These are phyloP conservation scores for Corapipo altera DNA, from an alignment of 2,113 vertebrate species.

Conservation along the genomic window DNA sequence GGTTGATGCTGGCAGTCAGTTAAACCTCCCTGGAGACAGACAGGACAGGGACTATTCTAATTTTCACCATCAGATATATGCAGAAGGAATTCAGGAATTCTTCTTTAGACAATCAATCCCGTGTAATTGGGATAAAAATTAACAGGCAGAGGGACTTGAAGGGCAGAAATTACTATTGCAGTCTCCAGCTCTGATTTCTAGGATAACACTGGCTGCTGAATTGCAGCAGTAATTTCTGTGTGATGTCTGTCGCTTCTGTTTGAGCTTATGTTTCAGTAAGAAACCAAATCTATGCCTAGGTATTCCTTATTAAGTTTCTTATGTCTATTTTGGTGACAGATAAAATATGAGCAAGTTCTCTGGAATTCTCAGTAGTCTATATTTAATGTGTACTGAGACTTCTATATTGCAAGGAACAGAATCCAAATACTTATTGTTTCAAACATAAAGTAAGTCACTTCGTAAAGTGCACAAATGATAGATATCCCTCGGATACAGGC, in stretches of 20 bases:
- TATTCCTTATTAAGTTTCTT: not conserved
- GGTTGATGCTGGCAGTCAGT: not conserved
- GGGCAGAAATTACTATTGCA: not conserved
- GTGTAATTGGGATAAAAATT: conserved; percentile 18
- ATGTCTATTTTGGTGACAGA: not conserved
- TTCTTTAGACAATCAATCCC: not conserved
- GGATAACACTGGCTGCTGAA: not conserved
- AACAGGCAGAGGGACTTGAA: not conserved
- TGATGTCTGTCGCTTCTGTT: not conserved
- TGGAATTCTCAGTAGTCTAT: not conserved
- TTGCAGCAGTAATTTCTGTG: not conserved
- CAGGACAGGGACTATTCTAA: not conserved
- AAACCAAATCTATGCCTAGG: not conserved
- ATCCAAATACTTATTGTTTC: conserved; percentile 6
- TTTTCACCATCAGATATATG: not conserved
- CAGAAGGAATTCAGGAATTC: not conserved
- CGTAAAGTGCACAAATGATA: not conserved
- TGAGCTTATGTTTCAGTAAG: not conserved
- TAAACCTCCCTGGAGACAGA: not conserved
- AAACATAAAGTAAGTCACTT: not conserved
- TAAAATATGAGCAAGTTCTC: not conserved
- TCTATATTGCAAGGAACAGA: not conserved
- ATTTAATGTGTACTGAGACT: not conserved
- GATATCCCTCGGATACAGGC: not conserved
- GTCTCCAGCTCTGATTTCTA: conserved; percentile 14